Evolutionary conservation across 1,140 invertebrate genomes (phyloP), one percentile per base, ranked within the genome.

Genomic region (Olivierus martensii): DNA sequence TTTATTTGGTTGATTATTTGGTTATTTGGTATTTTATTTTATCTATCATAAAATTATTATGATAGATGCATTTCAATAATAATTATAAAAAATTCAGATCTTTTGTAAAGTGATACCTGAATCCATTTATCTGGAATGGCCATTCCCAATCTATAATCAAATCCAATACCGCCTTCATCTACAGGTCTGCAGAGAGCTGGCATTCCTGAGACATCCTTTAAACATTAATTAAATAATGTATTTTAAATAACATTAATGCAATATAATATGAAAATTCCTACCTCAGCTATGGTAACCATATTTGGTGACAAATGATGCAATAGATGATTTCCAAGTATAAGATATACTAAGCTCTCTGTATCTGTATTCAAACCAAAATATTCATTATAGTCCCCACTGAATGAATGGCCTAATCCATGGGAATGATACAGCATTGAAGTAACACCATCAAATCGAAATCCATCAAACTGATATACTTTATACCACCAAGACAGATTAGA

Each of bases 91-190:
- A n/a, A n/a, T n/a, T n/a, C n/a, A n/a, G n/a, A n/a, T n/a, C n/a
- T n/a, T n/a, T n/a, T n/a, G n/a, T n/a, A n/a, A n/a, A n/a, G n/a
- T n/a, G n/a, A 28, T 54, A 72, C 70, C 72, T 99, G 87, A 59
- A 99, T 99, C 96, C 96, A 99, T 71, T 91, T 92, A 70, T 98
- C 94, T 0, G 95, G 95, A 61, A 99, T 89, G 10, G 94, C 90
- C 95, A 99, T 99, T 18, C 82, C 94, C 15, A 99, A 73, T 36
- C 95, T 80, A 73, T 93, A 99, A 68, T 99, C 95, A 70, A 99
- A 99, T 2, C 96, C 96, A 51, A 80, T 75, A 9, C 93, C 93
- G 42, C 92, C 96, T 74, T 99, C 93, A 17, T 70, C 64, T 0
- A 97, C 80, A 2, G 94, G 93, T 28, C 45, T 22, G 67, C 96